Base-by-base conservation (phyloP, 2,888 invertebrate species). In the Tigriopus californicus region DNA sequence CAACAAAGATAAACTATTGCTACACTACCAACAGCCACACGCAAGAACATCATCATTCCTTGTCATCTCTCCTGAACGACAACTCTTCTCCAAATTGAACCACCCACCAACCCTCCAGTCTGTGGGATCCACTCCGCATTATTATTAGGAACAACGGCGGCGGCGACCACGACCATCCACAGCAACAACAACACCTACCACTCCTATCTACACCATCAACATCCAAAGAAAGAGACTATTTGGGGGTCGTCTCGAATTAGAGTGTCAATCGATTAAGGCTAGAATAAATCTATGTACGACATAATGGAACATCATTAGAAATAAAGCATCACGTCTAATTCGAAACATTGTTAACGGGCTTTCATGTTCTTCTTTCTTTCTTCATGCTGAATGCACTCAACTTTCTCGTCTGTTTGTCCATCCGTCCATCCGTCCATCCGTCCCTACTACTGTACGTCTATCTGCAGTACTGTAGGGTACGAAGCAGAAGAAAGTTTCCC, bases 271-370 rank as follows among this genome's bases (percentile, higher is more conserved):
- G 18, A 49, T 20, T 20, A 49, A 49, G 49, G 49, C 49, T 49
- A 49, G 49, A 49, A 49, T 49, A 20, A 5, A 49, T 33, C 33
- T 33, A 20, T 49, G 49, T 49, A 49, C 49, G 49, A 49, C 49
- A 49, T 18, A 49, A 49, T 49, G 49, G 49, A 49, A 49, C 49
- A 49, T 20, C 22, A 49, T 22, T 20, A 20, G 20, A 49, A 49
- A 49, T 49, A 49, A 49, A 18, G 49, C 49, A 49, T 49, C 49
- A 49, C 22, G 49, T 49, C 49, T 49, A 20, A 18, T 49, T 49
- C 49, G 22, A 49, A 49, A 8, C 33, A 33, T 33, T 8, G 3
- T 33, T 8, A 33, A 33, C 33, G 8, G 33, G 33, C 33, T 3
- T 3, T 33, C 33, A 33, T 8, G 3, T 8, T 33, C 33, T 33